Percentiles rank a stretch among this genome's conserved stretches.
phyloP scores from a whole-genome alignment of 2,797 vertebrate species.

The Craterocephalus amniculus region DNA sequence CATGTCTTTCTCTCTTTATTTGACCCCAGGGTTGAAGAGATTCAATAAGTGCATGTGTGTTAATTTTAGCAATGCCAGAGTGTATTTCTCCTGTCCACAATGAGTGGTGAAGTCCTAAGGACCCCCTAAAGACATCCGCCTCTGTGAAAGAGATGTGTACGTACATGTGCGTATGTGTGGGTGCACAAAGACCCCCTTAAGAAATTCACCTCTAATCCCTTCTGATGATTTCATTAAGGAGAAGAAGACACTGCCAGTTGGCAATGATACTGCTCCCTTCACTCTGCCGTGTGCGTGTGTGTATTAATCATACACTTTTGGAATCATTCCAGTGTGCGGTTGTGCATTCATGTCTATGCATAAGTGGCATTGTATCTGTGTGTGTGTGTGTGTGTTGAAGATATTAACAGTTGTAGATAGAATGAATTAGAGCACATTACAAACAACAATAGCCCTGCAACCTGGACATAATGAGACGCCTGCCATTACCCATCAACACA shows the following conservation, averaged over 20 bases:
- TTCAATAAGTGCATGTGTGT: constrained; percentile 52
- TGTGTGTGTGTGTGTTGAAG: constrained; percentile 53
- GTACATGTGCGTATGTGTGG: constrained; percentile 24
- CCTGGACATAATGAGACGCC: constrained; percentile 80
- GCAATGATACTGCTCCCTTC: constrained; percentile 78
- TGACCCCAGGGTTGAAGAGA: constrained; percentile 55
- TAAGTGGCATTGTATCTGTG: constrained; percentile 14
- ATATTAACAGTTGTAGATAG: constrained; percentile 81
- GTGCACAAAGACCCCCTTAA: constrained; percentile 79
- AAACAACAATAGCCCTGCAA: constrained; percentile 83
- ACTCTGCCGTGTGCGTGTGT: constrained; percentile 41
- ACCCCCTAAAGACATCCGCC: constrained; percentile 80
- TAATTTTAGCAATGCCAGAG: constrained; percentile 70
- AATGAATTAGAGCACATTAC: constrained; percentile 82
- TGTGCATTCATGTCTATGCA: constrained; percentile 46
- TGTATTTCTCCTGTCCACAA: constrained; percentile 55
- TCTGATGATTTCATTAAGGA: constrained; percentile 95
- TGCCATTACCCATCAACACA: constrained; percentile 81
- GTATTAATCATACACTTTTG: constrained; percentile 57
- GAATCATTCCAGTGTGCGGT: constrained; percentile 48
- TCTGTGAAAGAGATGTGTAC: constrained; percentile 31
- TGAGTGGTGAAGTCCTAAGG: constrained; percentile 74
- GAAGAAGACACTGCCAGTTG: constrained; percentile 86
- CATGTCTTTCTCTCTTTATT: constrained; percentile 48
- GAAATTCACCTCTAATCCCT: constrained; percentile 88